A percentile compares a stretch with the other conserved stretches of the same genome.
Conservation (phyloP, 1,140 invertebrate species). For the Drosophila funebris region DNA sequence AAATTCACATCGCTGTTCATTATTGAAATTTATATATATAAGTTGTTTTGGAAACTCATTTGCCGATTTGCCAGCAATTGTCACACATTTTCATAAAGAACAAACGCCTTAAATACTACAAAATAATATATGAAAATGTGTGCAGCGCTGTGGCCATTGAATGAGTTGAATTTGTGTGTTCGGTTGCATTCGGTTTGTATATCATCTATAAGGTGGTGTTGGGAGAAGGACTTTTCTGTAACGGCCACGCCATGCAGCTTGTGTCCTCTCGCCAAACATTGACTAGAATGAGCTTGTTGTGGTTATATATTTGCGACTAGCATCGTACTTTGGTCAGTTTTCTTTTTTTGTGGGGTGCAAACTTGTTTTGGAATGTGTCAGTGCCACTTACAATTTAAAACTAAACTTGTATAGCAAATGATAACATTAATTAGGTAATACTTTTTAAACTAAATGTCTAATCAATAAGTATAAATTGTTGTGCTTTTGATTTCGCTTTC, state of each 20-base stretch:
- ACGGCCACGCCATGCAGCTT: slow-evolving; percentile 24
- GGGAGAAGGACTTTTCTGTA: neutral
- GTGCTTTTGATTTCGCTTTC: slow-evolving; percentile 16
- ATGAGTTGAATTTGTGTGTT: slow-evolving; percentile 24
- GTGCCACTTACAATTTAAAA: slow-evolving; percentile 51
- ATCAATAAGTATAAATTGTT: slow-evolving; percentile 38
- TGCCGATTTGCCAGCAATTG: neutral
- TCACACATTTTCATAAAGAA: slow-evolving; percentile 50
- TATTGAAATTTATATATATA: neutral
- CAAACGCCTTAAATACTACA: slow-evolving; percentile 74
- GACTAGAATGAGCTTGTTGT: slow-evolving; percentile 62
- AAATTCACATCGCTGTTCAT: slow-evolving; percentile 43
- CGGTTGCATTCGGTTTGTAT: slow-evolving; percentile 12
- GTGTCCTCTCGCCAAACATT: slow-evolving; percentile 18
- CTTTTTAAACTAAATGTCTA: slow-evolving; percentile 40
- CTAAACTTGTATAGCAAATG: slow-evolving; percentile 31
- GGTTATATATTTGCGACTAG: slow-evolving; percentile 57
- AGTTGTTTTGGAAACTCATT: slow-evolving; percentile 2
- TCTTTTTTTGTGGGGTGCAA: slow-evolving; percentile 4
- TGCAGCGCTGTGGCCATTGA: neutral
- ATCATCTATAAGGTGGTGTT: slow-evolving; percentile 23
- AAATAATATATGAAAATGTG: slow-evolving; percentile 61
- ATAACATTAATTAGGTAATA: slow-evolving; percentile 6
- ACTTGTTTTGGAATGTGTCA: slow-evolving; percentile 48
- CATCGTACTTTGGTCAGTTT: slow-evolving; percentile 44